Percentiles rank a stretch among this genome's conserved stretches.
phyloP scores from a whole-genome alignment of 2,888 invertebrate genomes.

The Melitaea athalia region DNA sequence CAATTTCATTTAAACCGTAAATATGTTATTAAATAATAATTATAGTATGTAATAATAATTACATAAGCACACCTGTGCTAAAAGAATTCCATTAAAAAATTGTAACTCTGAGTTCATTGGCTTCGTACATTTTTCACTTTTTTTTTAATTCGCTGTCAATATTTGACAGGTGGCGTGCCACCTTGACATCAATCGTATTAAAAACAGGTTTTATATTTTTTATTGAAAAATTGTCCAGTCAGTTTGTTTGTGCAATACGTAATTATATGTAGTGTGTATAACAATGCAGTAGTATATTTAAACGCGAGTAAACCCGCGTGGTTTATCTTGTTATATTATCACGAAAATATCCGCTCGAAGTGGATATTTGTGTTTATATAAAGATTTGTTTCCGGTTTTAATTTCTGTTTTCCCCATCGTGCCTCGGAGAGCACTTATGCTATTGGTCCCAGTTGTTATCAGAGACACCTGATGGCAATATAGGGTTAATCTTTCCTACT shows the following conservation, averaged over 20 bases:
- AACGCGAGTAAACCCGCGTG: too few relatives aligned
- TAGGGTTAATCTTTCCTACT: too few relatives aligned
- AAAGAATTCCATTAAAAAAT: constrained; percentile 8
- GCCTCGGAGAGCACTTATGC: too few relatives aligned
- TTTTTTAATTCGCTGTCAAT: constrained; percentile 13
- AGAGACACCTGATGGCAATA: too few relatives aligned
- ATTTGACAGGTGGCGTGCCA: constrained; percentile 31
- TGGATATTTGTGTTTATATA: too few relatives aligned
- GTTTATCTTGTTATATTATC: too few relatives aligned
- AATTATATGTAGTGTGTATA: background rate
- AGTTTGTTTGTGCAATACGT: background rate
- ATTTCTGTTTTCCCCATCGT: too few relatives aligned
- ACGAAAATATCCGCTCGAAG: too few relatives aligned
- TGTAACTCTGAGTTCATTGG: constrained; percentile 7
- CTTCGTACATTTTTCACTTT: constrained; percentile 11
- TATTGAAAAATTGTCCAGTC: background rate
- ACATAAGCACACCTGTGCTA: constrained; percentile 8
- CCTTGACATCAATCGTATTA: constrained; percentile 36
- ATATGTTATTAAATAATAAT: background rate
- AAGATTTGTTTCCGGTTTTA: too few relatives aligned
- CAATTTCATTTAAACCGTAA: background rate
- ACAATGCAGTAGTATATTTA: too few relatives aligned
- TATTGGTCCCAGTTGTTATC: too few relatives aligned
- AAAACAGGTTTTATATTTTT: constrained; percentile 9
- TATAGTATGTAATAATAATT: background rate